Conservation (phyloP, 23 tunicate species). For the Halocynthia roretzi region DNA sequence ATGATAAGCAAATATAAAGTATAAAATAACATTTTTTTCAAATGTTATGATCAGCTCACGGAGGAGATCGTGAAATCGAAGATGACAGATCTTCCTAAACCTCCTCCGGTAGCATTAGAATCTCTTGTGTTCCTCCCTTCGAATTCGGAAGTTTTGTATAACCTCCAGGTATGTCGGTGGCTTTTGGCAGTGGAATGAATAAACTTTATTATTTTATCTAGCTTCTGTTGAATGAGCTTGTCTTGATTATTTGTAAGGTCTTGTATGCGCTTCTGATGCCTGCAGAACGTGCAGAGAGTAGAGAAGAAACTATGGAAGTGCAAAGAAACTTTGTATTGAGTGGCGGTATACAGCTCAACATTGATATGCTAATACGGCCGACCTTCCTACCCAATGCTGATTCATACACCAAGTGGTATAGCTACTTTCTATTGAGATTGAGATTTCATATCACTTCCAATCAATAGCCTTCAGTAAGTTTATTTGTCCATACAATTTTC, state of each 20-base stretch:
- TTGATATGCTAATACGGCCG: constrained; percentile 12
- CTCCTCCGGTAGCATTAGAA: constrained; percentile 22
- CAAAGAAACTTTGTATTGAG: constrained; percentile 13
- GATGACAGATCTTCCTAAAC: constrained; percentile 17
- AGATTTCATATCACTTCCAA: not conserved
- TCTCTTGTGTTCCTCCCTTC: constrained; percentile 15
- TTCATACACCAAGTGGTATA: constrained; percentile 16
- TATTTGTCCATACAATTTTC: not conserved
- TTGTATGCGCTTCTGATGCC: constrained; percentile 18
- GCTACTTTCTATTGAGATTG: not conserved
- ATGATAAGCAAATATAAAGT: too few relatives aligned
- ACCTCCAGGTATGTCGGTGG: constrained; percentile 18
- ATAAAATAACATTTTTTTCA: too few relatives aligned
- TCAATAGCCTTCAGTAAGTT: not conserved
- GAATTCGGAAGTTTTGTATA: constrained; percentile 22
- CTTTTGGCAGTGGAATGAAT: not conserved
- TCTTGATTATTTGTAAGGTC: constrained; percentile 8
- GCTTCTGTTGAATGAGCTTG: not conserved
- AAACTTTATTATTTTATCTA: not conserved
- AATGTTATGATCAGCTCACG: constrained; percentile 8
- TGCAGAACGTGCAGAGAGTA: constrained; percentile 25
- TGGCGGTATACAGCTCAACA: constrained; percentile 20
- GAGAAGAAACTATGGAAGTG: constrained; percentile 21
- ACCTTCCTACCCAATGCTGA: constrained; percentile 14
- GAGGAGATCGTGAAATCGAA: constrained; percentile 18